Percentiles rank a stretch among this genome's conserved stretches.
These are phyloP conservation scores for Brachyhypopomus gauderio DNA, from an alignment of 2,113 vertebrate genomes.

Conservation along the genomic window DNA sequence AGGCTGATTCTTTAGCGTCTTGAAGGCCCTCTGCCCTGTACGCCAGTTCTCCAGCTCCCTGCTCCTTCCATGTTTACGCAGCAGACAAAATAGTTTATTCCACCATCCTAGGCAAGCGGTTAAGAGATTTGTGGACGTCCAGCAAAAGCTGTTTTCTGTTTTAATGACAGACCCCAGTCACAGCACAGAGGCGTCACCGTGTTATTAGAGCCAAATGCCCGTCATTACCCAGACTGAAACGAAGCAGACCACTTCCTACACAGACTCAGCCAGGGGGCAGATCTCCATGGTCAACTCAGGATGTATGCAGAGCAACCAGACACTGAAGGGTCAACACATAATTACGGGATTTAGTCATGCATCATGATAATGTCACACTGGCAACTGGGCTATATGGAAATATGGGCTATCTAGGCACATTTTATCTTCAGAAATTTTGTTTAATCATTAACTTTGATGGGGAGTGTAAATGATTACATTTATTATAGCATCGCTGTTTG, in stretches of 20 bases:
- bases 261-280: constrained; percentile 28
- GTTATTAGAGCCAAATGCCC: constrained; percentile 58
- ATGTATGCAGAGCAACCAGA: constrained; percentile 24
- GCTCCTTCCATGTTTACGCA: constrained; percentile 49
- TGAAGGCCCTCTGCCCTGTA: neutral
- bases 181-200: constrained; percentile 41
- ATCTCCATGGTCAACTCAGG: constrained; percentile 29
- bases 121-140: constrained; percentile 47
- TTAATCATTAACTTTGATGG: neutral
- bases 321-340: constrained; percentile 16
- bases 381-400: constrained; percentile 6
- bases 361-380: constrained; percentile 43
- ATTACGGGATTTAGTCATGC: constrained; percentile 42
- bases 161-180: constrained; percentile 53
- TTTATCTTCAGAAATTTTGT: neutral
- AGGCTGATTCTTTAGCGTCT: neutral
- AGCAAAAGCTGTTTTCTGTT: constrained; percentile 45
- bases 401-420: neutral
- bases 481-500: too few relatives aligned
- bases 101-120: constrained; percentile 32
- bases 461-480: neutral
- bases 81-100: constrained; percentile 46
- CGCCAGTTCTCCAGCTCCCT: neutral
- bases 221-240: constrained; percentile 61
- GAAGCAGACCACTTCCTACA: constrained; percentile 60